Percentiles rank a stretch among this genome's conserved stretches.
Evolutionary conservation across 2,797 vertebrate genomes (phyloP).

Genomic region (Anas georgica): DNA sequence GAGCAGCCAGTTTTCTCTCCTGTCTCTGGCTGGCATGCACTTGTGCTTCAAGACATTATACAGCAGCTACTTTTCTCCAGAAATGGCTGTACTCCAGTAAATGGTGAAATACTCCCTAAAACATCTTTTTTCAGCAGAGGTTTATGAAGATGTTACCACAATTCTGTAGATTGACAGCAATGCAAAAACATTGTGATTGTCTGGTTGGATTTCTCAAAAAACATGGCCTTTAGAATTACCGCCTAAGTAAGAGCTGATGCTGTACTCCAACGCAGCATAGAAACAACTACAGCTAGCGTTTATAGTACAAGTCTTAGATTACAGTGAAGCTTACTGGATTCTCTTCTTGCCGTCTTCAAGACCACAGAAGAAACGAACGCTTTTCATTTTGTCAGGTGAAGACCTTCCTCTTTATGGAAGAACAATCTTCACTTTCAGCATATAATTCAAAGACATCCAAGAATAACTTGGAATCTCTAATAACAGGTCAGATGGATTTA

Average conservation of each 20-base stretch:
- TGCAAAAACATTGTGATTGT: neutral
- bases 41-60: neutral
- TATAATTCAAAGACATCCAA: neutral
- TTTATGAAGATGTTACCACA: neutral
- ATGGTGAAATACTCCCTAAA: neutral
- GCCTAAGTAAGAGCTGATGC: neutral
- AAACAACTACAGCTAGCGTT: neutral
- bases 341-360: neutral
- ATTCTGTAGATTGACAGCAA: neutral
- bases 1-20: neutral
- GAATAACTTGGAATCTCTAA: constrained; percentile 21
- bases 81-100: neutral
- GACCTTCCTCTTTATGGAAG: neutral
- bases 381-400: neutral
- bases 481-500: constrained; percentile 15
- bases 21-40: neutral
- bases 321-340: neutral
- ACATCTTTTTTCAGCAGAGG: neutral
- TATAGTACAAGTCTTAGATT: neutral
- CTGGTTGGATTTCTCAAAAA: neutral
- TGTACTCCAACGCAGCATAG: neutral
- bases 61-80: constrained; percentile 8
- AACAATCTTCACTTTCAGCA: neutral
- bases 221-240: neutral
- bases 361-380: neutral